phyloP scores from a whole-genome alignment of 1,140 invertebrate genomes.

The Caerostris darwini region DNA sequence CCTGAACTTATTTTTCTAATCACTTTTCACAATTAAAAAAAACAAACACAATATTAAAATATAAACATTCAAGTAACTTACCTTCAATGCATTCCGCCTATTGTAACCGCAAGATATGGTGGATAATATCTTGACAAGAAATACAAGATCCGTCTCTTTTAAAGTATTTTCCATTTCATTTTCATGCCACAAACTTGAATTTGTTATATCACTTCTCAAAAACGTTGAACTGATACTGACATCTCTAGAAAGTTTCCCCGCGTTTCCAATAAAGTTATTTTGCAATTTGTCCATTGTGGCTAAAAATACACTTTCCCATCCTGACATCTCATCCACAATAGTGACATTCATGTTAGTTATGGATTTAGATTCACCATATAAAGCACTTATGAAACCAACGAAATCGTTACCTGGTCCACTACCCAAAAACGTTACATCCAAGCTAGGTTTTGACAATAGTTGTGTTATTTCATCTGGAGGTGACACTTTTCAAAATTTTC shows the following conservation, averaged over 20 bases:
- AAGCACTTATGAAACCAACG: conserved; percentile 25
- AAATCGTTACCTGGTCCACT: conserved; percentile 46
- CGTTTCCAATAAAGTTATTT: background rate
- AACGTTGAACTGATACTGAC: background rate
- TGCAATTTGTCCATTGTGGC: background rate
- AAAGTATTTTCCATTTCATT: background rate
- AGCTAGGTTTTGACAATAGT: background rate
- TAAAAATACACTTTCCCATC: conserved; percentile 7
- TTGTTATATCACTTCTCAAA: background rate
- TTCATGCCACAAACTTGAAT: background rate
- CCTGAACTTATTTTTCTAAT: too few species aligned
- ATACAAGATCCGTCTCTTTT: background rate
- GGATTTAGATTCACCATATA: conserved; percentile 8
- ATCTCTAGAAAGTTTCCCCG: background rate
- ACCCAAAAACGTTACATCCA: background rate
- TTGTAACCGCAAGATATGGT: background rate
- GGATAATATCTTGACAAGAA: background rate
- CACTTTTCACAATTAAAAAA: too few species aligned
- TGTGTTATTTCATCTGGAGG: background rate
- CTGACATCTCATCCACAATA: background rate
- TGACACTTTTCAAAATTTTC: background rate
- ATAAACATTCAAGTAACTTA: background rate
- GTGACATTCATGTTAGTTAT: background rate
- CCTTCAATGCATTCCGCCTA: background rate
- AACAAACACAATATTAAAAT: too few species aligned